phyloP scores from a whole-genome alignment of 2,113 vertebrate genomes.

The Oncorhynchus clarkii region DNA sequence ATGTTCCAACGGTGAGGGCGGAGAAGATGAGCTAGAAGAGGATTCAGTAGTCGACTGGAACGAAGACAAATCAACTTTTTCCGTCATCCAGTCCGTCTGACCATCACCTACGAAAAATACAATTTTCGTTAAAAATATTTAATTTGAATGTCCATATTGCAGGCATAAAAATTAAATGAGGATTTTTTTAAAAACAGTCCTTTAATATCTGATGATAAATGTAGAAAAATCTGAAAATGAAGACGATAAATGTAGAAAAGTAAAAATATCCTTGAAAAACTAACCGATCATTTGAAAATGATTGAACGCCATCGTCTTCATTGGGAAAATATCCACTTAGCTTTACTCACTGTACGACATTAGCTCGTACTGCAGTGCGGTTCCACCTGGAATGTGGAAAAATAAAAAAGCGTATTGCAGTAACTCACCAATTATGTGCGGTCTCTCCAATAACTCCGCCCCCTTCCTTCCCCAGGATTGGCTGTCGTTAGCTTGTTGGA shows the following conservation, averaged over 20 bases:
- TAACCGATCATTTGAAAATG: slow-evolving; percentile 78
- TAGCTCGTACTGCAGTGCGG: slow-evolving; percentile 81
- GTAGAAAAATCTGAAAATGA: neutral
- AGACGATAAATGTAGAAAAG: slow-evolving; percentile 12
- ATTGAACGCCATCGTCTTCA: slow-evolving; percentile 75
- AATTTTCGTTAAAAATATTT: slow-evolving; percentile 10
- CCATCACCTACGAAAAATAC: slow-evolving; percentile 75
- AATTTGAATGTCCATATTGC: slow-evolving; percentile 4
- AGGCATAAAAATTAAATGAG: slow-evolving; percentile 14
- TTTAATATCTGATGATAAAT: slow-evolving; percentile 1
- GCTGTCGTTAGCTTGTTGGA: slow-evolving; percentile 76
- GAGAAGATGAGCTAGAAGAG: slow-evolving; percentile 74
- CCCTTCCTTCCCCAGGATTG: slow-evolving; percentile 70
- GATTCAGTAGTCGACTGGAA: slow-evolving; percentile 77
- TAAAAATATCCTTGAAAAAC: slow-evolving; percentile 66
- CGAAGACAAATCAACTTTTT: slow-evolving; percentile 87
- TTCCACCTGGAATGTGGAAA: slow-evolving; percentile 78
- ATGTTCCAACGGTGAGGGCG: slow-evolving; percentile 76
- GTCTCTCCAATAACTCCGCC: slow-evolving; percentile 75
- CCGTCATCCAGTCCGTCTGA: slow-evolving; percentile 91
- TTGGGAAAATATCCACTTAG: slow-evolving; percentile 75
- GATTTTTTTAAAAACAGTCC: slow-evolving; percentile 34
- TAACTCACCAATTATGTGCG: slow-evolving; percentile 81
- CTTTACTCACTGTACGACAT: slow-evolving; percentile 84
- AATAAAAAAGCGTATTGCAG: slow-evolving; percentile 78